Conservation (phyloP, 2,888 invertebrate genomes). For the Petrolisthes cinctipes region DNA sequence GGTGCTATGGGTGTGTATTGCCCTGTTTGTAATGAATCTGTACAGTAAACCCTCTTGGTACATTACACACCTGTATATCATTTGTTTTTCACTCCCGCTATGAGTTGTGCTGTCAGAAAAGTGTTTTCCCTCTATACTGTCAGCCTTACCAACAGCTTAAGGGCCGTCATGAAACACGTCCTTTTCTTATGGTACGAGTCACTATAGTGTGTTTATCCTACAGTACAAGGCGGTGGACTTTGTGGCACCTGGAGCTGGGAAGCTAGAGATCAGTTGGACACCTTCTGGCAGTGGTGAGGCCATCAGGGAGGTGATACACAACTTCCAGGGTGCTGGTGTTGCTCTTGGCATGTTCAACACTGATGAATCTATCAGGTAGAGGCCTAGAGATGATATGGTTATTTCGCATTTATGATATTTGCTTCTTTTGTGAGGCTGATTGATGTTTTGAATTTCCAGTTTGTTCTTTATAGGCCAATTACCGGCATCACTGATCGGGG, state of each 20-base stretch:
- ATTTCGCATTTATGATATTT: not conserved
- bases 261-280: conserved; percentile 85
- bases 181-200: no score
- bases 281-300: conserved; percentile 76
- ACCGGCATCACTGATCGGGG: no score
- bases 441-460: no score
- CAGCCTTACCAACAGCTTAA: no score
- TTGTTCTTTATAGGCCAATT: no score
- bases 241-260: conserved; percentile 91
- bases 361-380: conserved; percentile 83
- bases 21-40: not conserved
- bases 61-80: not conserved
- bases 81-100: not conserved
- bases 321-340: conserved; percentile 87
- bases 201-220: not conserved
- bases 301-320: conserved; percentile 82
- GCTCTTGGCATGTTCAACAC: conserved; percentile 96
- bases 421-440: no score
- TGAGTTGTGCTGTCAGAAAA: no score
- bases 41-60: no score
- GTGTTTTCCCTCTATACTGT: no score
- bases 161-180: no score
- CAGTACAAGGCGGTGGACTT: conserved; percentile 95
- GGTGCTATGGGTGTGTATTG: not conserved
- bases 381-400: not conserved